Evolutionary conservation across 1,140 invertebrate genomes (phyloP).

Genomic region (Panagrolaimus sp.): DNA sequence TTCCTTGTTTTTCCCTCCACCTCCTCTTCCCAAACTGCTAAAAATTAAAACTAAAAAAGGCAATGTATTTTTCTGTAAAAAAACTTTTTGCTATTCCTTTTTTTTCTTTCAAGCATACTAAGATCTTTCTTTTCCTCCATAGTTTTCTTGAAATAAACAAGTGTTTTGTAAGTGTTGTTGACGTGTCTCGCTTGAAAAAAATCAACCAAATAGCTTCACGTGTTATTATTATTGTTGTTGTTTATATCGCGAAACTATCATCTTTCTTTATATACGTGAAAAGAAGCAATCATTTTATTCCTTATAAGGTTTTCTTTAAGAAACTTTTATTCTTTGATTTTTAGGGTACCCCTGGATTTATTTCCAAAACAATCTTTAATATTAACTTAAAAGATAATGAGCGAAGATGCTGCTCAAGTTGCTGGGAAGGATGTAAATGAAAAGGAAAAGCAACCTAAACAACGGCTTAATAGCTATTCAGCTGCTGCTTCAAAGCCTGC

Average conservation of each 20-base stretch:
- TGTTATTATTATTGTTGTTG: no score
- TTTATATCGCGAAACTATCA: no score
- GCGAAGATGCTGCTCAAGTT: not conserved
- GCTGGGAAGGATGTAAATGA: not conserved
- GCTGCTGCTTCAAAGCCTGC: conserved; percentile 1
- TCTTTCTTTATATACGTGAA: no score
- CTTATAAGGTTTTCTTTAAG: no score
- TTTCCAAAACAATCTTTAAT: conserved; percentile 2
- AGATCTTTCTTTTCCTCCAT: no score
- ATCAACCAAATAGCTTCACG: no score
- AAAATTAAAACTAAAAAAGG: no score
- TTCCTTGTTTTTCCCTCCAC: not conserved
- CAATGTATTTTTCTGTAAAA: not conserved
- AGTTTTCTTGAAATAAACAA: no score
- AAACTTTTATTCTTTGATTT: not conserved
- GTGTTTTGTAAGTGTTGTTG: no score
- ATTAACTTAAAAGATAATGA: not conserved
- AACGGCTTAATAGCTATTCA: conserved; percentile 9
- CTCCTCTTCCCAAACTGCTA: not conserved
- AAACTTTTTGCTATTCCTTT: not conserved
- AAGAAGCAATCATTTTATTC: no score
- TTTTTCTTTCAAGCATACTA: not conserved
- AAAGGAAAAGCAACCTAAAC: not conserved
- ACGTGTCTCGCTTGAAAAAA: no score
- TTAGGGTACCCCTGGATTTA: conserved; percentile 9